phyloP scores from a whole-genome alignment of 2,888 invertebrate species.

The Poecilobothrus nobilitatus region DNA sequence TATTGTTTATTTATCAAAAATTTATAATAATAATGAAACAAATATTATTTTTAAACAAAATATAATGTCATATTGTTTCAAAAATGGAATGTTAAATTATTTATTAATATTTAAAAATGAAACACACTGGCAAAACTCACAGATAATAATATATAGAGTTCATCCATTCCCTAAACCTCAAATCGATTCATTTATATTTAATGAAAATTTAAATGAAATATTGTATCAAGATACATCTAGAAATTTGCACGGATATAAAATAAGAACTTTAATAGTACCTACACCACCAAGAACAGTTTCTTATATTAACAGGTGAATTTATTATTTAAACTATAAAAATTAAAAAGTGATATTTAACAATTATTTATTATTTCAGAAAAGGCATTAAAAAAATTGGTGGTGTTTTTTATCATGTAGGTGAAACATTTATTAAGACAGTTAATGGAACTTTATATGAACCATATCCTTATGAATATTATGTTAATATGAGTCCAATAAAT shows the following conservation, averaged over 20 bases:
- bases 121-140: neutral
- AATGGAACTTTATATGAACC: neutral
- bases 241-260: neutral
- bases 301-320: neutral
- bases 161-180: neutral
- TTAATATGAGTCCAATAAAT: neutral
- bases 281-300: neutral
- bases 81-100: neutral
- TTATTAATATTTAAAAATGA: neutral
- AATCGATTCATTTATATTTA: neutral
- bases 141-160: neutral
- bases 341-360: neutral
- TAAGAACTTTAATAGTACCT: neutral
- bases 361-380: neutral
- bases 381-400: neutral
- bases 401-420: neutral
- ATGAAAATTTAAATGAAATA: neutral
- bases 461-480: neutral
- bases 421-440: neutral
- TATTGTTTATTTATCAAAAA: neutral
- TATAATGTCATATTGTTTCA: neutral
- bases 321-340: neutral
- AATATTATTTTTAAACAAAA: neutral
- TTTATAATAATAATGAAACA: neutral
- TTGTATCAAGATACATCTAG: neutral